phyloP scores from a whole-genome alignment of 2,888 invertebrate genomes.

The Bhutanitis thaidina region DNA sequence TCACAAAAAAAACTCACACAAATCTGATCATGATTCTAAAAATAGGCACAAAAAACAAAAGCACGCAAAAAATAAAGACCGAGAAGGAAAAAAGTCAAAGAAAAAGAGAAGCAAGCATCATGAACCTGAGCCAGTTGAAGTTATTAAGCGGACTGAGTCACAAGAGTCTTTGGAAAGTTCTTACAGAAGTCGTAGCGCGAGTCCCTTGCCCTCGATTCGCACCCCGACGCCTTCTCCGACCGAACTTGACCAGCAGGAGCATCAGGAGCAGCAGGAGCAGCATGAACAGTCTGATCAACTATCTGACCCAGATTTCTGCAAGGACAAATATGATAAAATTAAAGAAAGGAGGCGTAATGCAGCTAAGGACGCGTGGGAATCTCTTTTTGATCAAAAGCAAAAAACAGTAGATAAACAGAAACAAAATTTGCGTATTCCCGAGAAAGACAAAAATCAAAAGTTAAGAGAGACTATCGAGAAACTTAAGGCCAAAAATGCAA shows the following conservation, averaged over 20 bases:
- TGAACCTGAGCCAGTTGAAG: slow-evolving; percentile 38
- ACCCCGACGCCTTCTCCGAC: slow-evolving; percentile 43
- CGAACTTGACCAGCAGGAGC: slow-evolving; percentile 24
- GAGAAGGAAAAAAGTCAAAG: slow-evolving; percentile 71
- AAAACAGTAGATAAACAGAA: slow-evolving; percentile 62
- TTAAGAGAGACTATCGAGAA: slow-evolving; percentile 81
- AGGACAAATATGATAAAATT: slow-evolving; percentile 82
- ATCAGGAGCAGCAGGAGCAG: too few relatives aligned
- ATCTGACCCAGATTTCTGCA: slow-evolving; percentile 60
- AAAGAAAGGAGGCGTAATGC: slow-evolving; percentile 81
- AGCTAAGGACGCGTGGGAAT: slow-evolving; percentile 68
- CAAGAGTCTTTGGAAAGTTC: slow-evolving; percentile 65
- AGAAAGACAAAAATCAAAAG: slow-evolving; percentile 74
- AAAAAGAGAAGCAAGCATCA: slow-evolving; percentile 67
- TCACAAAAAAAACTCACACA: slow-evolving; percentile 57
- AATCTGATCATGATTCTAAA: slow-evolving; percentile 49
- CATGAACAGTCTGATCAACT: slow-evolving; percentile 38
- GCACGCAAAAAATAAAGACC: slow-evolving; percentile 60
- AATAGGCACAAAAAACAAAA: slow-evolving; percentile 58
- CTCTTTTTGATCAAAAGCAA: slow-evolving; percentile 67
- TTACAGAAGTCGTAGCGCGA: slow-evolving; percentile 64
- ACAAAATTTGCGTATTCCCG: slow-evolving; percentile 52
- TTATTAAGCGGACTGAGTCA: slow-evolving; percentile 42
- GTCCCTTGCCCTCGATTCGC: slow-evolving; percentile 69
- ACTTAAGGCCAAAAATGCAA: slow-evolving; percentile 82